Evolutionary conservation across 2,888 invertebrate genomes (phyloP).

Genomic region (Luperina nickerlii): DNA sequence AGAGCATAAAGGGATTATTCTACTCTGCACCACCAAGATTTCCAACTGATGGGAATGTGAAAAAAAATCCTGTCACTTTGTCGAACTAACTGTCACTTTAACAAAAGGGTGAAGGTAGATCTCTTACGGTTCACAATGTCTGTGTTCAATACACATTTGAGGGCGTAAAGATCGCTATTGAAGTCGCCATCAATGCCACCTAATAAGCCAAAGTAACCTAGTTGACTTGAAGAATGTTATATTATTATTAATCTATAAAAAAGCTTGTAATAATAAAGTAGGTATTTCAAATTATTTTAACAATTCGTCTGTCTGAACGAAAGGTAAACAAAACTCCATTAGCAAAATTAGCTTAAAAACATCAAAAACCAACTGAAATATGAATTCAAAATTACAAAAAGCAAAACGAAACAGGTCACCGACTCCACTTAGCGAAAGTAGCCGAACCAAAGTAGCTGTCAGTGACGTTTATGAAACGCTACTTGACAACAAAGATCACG

Average conservation of each 20-base stretch:
- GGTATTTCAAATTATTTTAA: background rate
- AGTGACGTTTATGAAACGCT: constrained; percentile 6
- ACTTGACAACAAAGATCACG: constrained; percentile 20
- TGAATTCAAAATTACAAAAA: constrained; percentile 6
- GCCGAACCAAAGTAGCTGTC: constrained; percentile 9
- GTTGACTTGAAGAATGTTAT: background rate
- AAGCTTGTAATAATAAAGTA: too few relatives aligned
- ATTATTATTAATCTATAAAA: background rate
- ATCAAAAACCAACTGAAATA: constrained; percentile 2
- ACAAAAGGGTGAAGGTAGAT: background rate
- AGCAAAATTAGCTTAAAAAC: background rate
- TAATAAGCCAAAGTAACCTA: too few relatives aligned
- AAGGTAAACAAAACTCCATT: background rate
- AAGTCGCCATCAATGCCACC: background rate
- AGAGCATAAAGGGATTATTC: background rate
- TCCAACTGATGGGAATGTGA: background rate
- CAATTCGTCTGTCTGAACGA: background rate
- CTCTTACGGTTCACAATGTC: background rate
- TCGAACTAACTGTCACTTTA: background rate
- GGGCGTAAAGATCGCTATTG: background rate
- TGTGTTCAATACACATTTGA: background rate
- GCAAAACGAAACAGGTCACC: constrained; percentile 10
- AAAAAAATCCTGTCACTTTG: background rate
- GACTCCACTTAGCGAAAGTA: constrained; percentile 16
- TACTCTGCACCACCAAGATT: background rate